These are phyloP conservation scores for Priocnemis perturbator DNA, from an alignment of 2,888 invertebrate genomes.

Conservation along the genomic window DNA sequence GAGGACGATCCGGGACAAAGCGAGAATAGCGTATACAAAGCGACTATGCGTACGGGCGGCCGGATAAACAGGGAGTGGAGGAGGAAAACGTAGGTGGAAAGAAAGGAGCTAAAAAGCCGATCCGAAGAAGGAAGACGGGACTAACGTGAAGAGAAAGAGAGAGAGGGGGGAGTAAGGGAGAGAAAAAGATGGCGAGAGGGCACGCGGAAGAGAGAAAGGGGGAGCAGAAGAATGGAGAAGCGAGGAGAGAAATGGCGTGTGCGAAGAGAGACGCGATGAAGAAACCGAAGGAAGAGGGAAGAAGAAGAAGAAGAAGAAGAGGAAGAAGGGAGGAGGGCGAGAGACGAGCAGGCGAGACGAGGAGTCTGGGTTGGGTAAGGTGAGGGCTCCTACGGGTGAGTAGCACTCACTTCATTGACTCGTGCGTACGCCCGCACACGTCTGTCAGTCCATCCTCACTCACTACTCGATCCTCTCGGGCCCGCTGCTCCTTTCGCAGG, in stretches of 20 bases:
- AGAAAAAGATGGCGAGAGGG: slow-evolving; percentile 19
- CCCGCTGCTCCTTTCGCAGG: slow-evolving; percentile 15
- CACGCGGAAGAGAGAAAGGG: slow-evolving; percentile 17
- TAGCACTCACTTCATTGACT: slow-evolving; percentile 69
- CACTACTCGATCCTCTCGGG: slow-evolving; percentile 41
- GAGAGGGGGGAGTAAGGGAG: slow-evolving; percentile 21
- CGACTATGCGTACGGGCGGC: neutral
- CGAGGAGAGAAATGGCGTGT: slow-evolving; percentile 30
- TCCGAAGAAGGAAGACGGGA: slow-evolving; percentile 40
- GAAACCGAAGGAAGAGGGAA: slow-evolving; percentile 40
- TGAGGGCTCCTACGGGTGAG: slow-evolving; percentile 64
- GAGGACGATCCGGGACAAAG: neutral
- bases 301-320: slow-evolving; percentile 36
- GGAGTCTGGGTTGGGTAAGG: slow-evolving; percentile 59
- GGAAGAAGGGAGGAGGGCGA: slow-evolving; percentile 38
- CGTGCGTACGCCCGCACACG: slow-evolving; percentile 64
- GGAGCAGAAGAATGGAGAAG: slow-evolving; percentile 22
- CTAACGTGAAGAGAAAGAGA: slow-evolving; percentile 11
- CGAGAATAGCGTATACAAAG: too few relatives aligned
- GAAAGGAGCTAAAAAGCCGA: slow-evolving; percentile 42
- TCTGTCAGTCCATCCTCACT: slow-evolving; percentile 60
- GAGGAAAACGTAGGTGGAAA: slow-evolving; percentile 14
- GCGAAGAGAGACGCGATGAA: slow-evolving; percentile 30
- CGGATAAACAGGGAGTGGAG: slow-evolving; percentile 13
- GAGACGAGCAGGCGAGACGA: slow-evolving; percentile 42